phyloP scores from a whole-genome alignment of 2,888 invertebrate species.

The Dryomyza anilis region DNA sequence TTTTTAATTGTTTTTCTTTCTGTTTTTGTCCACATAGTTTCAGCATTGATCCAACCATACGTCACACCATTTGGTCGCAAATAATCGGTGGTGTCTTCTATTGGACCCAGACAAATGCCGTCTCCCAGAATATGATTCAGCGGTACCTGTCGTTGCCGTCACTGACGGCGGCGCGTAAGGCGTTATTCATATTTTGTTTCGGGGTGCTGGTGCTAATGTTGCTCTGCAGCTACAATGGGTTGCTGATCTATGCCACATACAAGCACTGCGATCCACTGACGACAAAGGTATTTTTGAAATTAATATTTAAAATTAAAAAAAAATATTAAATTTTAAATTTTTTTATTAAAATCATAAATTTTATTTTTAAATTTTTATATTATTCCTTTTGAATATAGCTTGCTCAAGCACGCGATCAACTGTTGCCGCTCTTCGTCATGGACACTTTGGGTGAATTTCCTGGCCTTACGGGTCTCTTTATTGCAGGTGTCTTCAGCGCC shows the following conservation, averaged over 20 bases:
- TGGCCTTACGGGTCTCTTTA: constrained; percentile 85
- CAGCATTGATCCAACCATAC: constrained; percentile 76
- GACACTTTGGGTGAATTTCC: constrained; percentile 76
- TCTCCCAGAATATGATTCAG: constrained; percentile 89
- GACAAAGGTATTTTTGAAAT: constrained; percentile 65
- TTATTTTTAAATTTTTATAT: too few species aligned
- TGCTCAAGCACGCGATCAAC: constrained; percentile 76
- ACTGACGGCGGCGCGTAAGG: constrained; percentile 66
- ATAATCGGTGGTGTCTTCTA: constrained; percentile 78
- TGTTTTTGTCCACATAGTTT: too few species aligned
- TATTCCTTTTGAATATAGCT: too few species aligned
- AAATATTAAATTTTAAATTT: too few species aligned
- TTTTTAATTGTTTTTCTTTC: too few species aligned
- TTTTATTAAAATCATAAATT: not conserved
- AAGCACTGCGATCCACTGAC: constrained; percentile 70
- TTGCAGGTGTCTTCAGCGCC: constrained; percentile 89
- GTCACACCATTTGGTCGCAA: constrained; percentile 84
- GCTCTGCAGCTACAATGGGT: constrained; percentile 67
- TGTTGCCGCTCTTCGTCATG: constrained; percentile 86
- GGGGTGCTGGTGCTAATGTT: constrained; percentile 64
- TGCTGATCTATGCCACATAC: constrained; percentile 70
- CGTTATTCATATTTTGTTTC: constrained; percentile 65
- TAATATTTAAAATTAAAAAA: not conserved
- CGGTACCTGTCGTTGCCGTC: constrained; percentile 79
- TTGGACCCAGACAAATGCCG: constrained; percentile 78